phyloP scores from a whole-genome alignment of 2,113 vertebrate genomes.

The Oryzias melastigma region DNA sequence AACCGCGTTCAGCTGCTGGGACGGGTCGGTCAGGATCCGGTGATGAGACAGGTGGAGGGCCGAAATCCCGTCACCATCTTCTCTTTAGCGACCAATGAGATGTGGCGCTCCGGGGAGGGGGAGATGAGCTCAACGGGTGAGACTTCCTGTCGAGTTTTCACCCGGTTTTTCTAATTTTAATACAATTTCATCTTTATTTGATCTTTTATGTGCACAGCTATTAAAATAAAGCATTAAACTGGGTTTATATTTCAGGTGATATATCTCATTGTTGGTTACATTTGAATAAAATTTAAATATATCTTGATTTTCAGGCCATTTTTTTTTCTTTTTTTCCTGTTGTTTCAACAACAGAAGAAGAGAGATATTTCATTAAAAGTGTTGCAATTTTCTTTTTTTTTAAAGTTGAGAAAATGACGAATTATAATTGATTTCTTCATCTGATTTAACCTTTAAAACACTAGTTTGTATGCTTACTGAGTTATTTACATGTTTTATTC shows the following conservation, averaged over 20 bases:
- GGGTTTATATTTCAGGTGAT: neutral
- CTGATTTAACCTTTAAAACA: no score
- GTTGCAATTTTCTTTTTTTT: no score
- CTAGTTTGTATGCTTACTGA: no score
- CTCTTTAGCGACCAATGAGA: slow-evolving; percentile 95
- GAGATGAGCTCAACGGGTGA: slow-evolving; percentile 66
- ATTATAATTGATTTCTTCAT: no score
- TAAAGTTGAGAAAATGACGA: no score
- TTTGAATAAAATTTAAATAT: no score
- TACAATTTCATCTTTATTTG: neutral
- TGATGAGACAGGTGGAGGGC: slow-evolving; percentile 95
- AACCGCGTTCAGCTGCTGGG: slow-evolving; percentile 93
- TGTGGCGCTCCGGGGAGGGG: slow-evolving; percentile 89
- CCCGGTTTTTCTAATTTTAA: neutral
- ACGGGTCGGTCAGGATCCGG: slow-evolving; percentile 93
- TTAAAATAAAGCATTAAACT: neutral
- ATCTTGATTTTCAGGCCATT: no score
- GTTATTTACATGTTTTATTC: no score
- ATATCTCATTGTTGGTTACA: neutral
- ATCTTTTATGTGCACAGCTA: neutral
- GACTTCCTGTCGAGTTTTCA: no score
- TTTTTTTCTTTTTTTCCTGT: no score
- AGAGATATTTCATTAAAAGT: no score
- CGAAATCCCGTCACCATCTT: slow-evolving; percentile 96
- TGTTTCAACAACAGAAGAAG: no score